Percentiles rank a stretch among this genome's conserved stretches.
phyloP scores from a whole-genome alignment of 1,140 invertebrate species.

The Philopotamus ludificatus region DNA sequence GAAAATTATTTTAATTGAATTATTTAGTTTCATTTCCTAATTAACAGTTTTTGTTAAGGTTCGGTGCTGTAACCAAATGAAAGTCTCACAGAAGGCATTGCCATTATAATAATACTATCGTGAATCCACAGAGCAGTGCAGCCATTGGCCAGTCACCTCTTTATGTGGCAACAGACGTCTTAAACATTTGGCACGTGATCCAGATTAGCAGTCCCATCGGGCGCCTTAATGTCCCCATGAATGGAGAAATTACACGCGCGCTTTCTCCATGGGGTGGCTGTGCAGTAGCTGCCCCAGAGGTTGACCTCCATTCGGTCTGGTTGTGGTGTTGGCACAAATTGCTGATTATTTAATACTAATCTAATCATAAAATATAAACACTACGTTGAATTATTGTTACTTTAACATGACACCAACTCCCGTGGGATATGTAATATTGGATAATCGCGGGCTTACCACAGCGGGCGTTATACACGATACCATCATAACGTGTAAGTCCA shows the following conservation, averaged over 20 bases:
- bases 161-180: conserved; percentile 15
- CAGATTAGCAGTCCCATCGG: conserved; percentile 21
- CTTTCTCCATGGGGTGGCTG: not conserved
- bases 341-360: too few relatives aligned
- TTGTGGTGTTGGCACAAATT: too few relatives aligned
- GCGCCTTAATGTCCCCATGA: conserved; percentile 26
- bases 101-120: too few relatives aligned
- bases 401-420: too few relatives aligned
- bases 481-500: conserved; percentile 29
- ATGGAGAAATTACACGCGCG: conserved; percentile 32
- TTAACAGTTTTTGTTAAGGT: too few relatives aligned
- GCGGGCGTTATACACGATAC: not conserved
- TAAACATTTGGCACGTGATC: conserved; percentile 29
- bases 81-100: too few relatives aligned
- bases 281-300: too few relatives aligned
- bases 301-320: not conserved
- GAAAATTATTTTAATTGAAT: too few relatives aligned
- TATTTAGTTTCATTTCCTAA: too few relatives aligned
- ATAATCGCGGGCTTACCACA: not conserved
- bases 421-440: not conserved
- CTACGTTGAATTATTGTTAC: too few relatives aligned
- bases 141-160: not conserved
- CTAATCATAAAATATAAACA: too few relatives aligned
- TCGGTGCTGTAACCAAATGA: too few relatives aligned
- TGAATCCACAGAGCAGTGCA: not conserved